Conservation (phyloP, 2,888 invertebrate genomes). For the Panopea generosa region DNA sequence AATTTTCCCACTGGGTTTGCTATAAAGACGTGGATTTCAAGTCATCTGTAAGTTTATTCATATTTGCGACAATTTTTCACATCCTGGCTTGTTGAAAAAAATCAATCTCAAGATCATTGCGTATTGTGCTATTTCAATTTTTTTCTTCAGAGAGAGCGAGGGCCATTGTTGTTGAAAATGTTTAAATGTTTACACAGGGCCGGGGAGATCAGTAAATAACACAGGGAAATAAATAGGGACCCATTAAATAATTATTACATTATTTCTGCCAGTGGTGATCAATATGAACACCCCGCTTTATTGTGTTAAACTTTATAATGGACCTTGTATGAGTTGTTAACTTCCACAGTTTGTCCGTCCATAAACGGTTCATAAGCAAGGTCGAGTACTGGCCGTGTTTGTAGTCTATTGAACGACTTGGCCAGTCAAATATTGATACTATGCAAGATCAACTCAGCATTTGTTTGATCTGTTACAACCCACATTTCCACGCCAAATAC, state of each 20-base stretch:
- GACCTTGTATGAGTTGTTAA: constrained; percentile 13
- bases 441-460: constrained; percentile 23
- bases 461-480: background rate
- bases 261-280: constrained; percentile 15
- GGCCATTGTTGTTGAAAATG: too few species aligned
- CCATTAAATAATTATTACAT: constrained; percentile 38
- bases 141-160: too few species aligned
- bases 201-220: constrained; percentile 12
- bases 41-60: constrained; percentile 32
- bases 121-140: constrained; percentile 4
- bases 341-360: constrained; percentile 2
- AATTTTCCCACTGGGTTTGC: constrained; percentile 39
- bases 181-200: too few species aligned
- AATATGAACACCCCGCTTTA: constrained; percentile 20
- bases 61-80: constrained; percentile 15
- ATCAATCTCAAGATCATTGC: constrained; percentile 24
- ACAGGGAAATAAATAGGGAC: background rate
- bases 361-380: background rate
- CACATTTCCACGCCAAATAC: too few species aligned
- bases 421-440: constrained; percentile 36
- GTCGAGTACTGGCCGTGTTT: constrained; percentile 24
- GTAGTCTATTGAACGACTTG: constrained; percentile 15
- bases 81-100: constrained; percentile 14
- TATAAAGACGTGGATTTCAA: constrained; percentile 31
- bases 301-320: constrained; percentile 14